phyloP scores from a whole-genome alignment of 1,140 invertebrate species.

The Pseudoatta argentina region DNA sequence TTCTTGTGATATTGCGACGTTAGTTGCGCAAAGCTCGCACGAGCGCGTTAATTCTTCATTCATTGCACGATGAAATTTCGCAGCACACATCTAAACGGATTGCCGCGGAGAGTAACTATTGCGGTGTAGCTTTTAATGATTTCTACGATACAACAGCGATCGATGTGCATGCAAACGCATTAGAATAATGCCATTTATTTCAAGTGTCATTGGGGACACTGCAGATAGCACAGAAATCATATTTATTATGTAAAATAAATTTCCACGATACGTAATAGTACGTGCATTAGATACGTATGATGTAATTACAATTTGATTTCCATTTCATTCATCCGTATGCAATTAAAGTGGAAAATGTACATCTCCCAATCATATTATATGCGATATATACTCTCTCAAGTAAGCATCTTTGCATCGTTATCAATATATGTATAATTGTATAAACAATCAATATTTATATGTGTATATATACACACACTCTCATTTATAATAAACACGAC shows the following conservation, averaged over 20 bases:
- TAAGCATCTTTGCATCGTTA: constrained; percentile 13
- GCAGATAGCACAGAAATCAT: constrained; percentile 9
- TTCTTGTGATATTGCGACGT: neutral
- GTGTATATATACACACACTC: neutral
- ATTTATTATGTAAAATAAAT: constrained; percentile 50
- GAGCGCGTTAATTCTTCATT: neutral
- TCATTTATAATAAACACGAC: neutral
- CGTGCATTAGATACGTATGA: constrained; percentile 17
- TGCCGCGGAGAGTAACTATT: no score
- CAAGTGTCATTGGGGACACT: constrained; percentile 27
- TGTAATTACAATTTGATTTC: constrained; percentile 48
- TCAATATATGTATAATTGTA: neutral
- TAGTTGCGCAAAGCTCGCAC: neutral
- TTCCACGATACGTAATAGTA: neutral
- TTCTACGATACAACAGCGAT: neutral
- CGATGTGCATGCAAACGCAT: constrained; percentile 1
- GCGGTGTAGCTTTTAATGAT: neutral
- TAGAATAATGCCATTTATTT: constrained; percentile 45
- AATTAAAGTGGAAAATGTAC: constrained; percentile 14
- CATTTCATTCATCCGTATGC: constrained; percentile 35
- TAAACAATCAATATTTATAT: neutral
- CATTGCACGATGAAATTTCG: neutral
- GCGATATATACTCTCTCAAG: neutral
- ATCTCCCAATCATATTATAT: constrained; percentile 40
- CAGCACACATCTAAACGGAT: neutral